These are phyloP conservation scores for Callorhinus ursinus DNA, from an alignment of 2,113 vertebrate species.

Conservation along the genomic window DNA sequence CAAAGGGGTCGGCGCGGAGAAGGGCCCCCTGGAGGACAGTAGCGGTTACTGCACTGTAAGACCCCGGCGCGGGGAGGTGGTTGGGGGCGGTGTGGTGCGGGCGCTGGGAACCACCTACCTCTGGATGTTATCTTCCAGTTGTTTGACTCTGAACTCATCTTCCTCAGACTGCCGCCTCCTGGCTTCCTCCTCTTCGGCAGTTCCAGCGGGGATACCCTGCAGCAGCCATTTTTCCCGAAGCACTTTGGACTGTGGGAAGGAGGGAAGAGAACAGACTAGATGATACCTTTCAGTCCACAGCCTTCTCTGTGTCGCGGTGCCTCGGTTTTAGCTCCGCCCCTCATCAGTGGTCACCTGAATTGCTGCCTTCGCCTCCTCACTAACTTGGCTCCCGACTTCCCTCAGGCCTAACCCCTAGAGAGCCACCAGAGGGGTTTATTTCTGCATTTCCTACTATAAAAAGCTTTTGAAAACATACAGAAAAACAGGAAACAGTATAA, in stretches of 20 bases:
- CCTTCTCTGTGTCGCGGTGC: neutral
- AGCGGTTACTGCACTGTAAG: neutral
- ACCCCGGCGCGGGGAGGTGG: too few species aligned
- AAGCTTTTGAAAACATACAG: neutral
- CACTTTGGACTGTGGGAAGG: slow-evolving; percentile 93
- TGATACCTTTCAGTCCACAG: neutral
- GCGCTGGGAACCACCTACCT: slow-evolving; percentile 85
- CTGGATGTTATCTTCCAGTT: slow-evolving; percentile 93
- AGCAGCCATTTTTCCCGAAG: slow-evolving; percentile 98
- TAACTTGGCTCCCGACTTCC: neutral
- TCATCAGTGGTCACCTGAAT: neutral
- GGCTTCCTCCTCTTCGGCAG: slow-evolving; percentile 91
- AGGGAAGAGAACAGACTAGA: slow-evolving; percentile 47
- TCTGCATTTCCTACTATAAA: neutral
- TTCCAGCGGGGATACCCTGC: slow-evolving; percentile 91
- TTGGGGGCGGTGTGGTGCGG: neutral
- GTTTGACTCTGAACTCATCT: slow-evolving; percentile 94
- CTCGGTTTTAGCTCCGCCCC: rapidly evolving
- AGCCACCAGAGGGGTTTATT: neutral
- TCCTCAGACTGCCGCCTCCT: slow-evolving; percentile 93
- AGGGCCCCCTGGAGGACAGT: neutral
- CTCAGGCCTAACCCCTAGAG: neutral
- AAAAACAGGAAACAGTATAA: neutral
- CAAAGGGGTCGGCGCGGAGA: neutral
- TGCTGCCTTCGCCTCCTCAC: neutral